Percentiles rank a stretch among this genome's conserved stretches.
These are phyloP conservation scores for Ivindomyrus marchei DNA, from an alignment of 2,113 vertebrate genomes.

Conservation along the genomic window DNA sequence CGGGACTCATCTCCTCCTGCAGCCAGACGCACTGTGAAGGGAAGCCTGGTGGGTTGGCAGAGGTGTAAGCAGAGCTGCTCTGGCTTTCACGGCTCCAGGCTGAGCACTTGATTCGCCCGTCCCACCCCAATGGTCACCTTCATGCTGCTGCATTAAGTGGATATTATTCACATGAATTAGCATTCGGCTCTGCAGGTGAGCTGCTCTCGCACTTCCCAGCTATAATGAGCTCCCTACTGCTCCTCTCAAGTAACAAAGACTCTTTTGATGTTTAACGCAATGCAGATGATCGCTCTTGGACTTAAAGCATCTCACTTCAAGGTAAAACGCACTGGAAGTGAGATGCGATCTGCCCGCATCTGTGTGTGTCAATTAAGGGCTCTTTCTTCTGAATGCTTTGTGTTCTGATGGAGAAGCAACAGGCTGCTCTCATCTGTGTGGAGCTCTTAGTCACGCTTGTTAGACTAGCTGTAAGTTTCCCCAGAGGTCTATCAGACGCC, in stretches of 20 bases:
- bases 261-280: constrained; percentile 40
- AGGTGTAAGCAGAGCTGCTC: not conserved
- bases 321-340: not conserved
- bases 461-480: not conserved
- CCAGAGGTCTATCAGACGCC: not conserved
- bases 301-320: not conserved
- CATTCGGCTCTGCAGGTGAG: constrained; percentile 24
- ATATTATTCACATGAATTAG: constrained; percentile 13
- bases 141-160: not conserved
- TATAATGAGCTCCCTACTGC: constrained; percentile 32
- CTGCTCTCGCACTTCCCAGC: constrained; percentile 1
- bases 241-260: constrained; percentile 21
- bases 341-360: not conserved
- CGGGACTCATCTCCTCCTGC: not conserved
- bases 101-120: not conserved
- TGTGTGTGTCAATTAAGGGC: not conserved
- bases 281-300: constrained; percentile 14
- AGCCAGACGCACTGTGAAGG: not conserved
- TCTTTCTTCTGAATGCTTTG: not conserved
- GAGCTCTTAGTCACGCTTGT: not conserved
- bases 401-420: not conserved
- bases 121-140: not conserved
- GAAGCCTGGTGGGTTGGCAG: not conserved
- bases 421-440: not conserved
- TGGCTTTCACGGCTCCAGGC: not conserved